Conservation (phyloP, 2,888 invertebrate genomes). For the Poecilus cupreus region DNA sequence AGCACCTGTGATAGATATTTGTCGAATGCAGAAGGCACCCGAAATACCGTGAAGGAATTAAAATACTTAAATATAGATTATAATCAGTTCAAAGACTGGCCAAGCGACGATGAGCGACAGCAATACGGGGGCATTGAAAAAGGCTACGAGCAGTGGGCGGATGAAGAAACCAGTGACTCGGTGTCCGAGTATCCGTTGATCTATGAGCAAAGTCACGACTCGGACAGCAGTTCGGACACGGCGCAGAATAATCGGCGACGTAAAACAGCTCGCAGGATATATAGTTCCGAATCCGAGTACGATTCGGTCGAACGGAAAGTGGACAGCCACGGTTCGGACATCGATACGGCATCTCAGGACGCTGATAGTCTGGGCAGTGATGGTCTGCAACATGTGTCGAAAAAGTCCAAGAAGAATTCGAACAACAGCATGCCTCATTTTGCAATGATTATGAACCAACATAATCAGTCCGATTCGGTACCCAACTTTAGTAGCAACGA, state of each 20-base stretch:
- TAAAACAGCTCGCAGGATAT: conserved; percentile 62
- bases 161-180: conserved; percentile 48
- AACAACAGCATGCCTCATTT: conserved; percentile 35
- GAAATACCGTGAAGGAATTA: conserved; percentile 82
- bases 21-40: conserved; percentile 77
- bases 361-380: conserved; percentile 74
- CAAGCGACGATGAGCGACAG: conserved; percentile 68
- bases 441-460: conserved; percentile 54
- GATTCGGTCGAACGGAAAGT: conserved; percentile 52
- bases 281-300: conserved; percentile 64
- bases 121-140: conserved; percentile 64
- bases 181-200: conserved; percentile 38
- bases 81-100: conserved; percentile 79
- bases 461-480: conserved; percentile 36
- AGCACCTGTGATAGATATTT: conserved; percentile 76
- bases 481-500: conserved; percentile 38
- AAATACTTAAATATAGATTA: conserved; percentile 85
- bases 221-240: conserved; percentile 13
- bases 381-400: conserved; percentile 66
- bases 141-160: conserved; percentile 63
- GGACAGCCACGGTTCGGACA: conserved; percentile 49
- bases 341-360: conserved; percentile 73
- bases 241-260: conserved; percentile 65
- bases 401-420: conserved; percentile 1
- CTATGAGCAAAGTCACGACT: conserved; percentile 38